Conservation (phyloP, 2,113 vertebrate species). For the Alethe diademata region DNA sequence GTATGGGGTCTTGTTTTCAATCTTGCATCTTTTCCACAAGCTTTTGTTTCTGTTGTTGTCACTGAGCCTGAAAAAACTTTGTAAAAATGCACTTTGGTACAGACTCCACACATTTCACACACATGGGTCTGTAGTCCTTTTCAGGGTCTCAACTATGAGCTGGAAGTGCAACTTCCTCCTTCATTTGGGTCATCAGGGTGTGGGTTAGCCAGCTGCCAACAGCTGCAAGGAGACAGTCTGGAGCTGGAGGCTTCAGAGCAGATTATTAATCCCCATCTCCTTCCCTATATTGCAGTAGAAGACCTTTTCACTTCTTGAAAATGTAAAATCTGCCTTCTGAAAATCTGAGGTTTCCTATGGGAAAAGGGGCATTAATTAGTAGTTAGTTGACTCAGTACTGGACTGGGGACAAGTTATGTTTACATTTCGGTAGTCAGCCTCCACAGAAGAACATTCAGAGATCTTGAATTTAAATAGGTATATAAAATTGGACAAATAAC, state of each 20-base stretch:
- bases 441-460: neutral
- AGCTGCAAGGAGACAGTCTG: neutral
- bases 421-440: neutral
- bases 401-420: neutral
- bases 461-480: neutral
- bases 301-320: neutral
- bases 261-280: neutral
- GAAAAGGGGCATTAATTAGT: neutral
- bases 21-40: neutral
- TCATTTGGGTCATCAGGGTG: neutral
- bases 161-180: neutral
- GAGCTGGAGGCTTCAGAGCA: neutral
- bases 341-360: neutral
- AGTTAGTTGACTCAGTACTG: neutral
- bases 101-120: neutral
- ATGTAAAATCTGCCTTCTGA: neutral
- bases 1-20: neutral
- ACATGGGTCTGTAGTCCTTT: neutral
- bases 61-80: neutral
- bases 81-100: neutral
- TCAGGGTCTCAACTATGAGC: neutral
- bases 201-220: neutral
- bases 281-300: neutral
- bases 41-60: neutral
- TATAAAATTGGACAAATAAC: neutral